Evolutionary conservation across 2,888 invertebrate genomes (phyloP).

Genomic region (Leptura quadrifasciata): DNA sequence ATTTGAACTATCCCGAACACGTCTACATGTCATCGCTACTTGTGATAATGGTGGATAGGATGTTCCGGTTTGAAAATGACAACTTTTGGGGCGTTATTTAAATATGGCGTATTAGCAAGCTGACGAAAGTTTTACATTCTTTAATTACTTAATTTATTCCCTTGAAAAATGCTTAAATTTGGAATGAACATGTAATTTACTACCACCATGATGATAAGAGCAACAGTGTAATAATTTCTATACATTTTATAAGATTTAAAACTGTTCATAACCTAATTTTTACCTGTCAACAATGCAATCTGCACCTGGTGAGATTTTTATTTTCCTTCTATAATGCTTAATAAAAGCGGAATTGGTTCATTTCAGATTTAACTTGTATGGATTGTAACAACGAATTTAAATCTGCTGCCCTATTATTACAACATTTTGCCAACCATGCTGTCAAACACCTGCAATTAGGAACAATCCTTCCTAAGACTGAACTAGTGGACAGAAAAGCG

Average conservation of each 20-base stretch:
- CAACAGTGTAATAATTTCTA: not conserved
- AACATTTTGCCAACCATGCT: constrained; percentile 70
- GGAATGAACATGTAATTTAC: not conserved
- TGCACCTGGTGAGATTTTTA: constrained; percentile 32
- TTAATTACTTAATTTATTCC: not conserved
- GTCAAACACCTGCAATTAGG: constrained; percentile 22
- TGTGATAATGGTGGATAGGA: constrained; percentile 49
- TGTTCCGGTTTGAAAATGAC: constrained; percentile 48
- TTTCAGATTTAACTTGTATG: constrained; percentile 64
- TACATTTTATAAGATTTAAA: not conserved
- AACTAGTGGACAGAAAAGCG: constrained; percentile 39
- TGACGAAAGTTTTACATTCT: not conserved
- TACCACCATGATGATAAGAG: not conserved
- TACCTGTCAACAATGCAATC: constrained; percentile 40
- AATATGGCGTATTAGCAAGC: constrained; percentile 13
- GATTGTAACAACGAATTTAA: constrained; percentile 67
- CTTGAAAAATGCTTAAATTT: not conserved
- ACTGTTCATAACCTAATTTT: constrained; percentile 16
- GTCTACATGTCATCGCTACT: constrained; percentile 15
- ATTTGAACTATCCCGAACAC: not conserved
- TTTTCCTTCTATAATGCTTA: constrained; percentile 6
- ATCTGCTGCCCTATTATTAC: constrained; percentile 67
- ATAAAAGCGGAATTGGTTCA: constrained; percentile 12
- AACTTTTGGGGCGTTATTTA: constrained; percentile 9
- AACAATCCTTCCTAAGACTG: constrained; percentile 16